phyloP scores from a whole-genome alignment of 2,797 vertebrate genomes.

The Sebastes hubbsi region DNA sequence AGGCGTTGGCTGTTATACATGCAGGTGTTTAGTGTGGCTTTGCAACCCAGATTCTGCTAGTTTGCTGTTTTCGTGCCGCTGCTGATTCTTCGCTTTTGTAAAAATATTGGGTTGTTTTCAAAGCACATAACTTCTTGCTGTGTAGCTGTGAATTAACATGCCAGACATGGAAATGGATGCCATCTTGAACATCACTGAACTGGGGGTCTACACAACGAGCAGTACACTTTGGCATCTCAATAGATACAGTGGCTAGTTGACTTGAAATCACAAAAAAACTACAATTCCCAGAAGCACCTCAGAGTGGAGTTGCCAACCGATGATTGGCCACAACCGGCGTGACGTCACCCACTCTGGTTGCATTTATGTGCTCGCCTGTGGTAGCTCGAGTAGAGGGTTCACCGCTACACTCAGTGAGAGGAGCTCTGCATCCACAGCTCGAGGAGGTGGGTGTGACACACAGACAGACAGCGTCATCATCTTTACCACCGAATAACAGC shows the following conservation, averaged over 20 bases:
- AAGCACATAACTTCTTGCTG: constrained; percentile 68
- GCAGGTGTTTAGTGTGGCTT: constrained; percentile 57
- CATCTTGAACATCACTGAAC: constrained; percentile 46
- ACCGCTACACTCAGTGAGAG: constrained; percentile 24
- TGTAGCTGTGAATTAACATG: constrained; percentile 65
- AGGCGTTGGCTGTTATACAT: constrained; percentile 55
- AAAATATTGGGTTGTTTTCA: constrained; percentile 51
- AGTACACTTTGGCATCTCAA: constrained; percentile 70
- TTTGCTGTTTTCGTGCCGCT: constrained; percentile 55
- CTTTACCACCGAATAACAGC: neutral
- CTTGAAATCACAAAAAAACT: constrained; percentile 64
- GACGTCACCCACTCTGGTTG: constrained; percentile 65
- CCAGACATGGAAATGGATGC: constrained; percentile 36
- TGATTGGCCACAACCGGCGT: constrained; percentile 16
- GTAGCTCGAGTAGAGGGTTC: constrained; percentile 27
- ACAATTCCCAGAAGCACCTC: constrained; percentile 54
- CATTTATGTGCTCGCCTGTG: constrained; percentile 70
- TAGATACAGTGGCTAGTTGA: constrained; percentile 70
- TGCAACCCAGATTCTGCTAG: constrained; percentile 40
- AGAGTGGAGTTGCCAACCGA: constrained; percentile 37
- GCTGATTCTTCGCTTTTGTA: constrained; percentile 62
- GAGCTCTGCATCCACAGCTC: constrained; percentile 31
- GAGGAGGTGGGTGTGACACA: constrained; percentile 75
- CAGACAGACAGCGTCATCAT: constrained; percentile 29
- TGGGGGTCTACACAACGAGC: constrained; percentile 58